These are phyloP conservation scores for Drosophila siamana DNA, from an alignment of 2,888 invertebrate species.

Conservation along the genomic window DNA sequence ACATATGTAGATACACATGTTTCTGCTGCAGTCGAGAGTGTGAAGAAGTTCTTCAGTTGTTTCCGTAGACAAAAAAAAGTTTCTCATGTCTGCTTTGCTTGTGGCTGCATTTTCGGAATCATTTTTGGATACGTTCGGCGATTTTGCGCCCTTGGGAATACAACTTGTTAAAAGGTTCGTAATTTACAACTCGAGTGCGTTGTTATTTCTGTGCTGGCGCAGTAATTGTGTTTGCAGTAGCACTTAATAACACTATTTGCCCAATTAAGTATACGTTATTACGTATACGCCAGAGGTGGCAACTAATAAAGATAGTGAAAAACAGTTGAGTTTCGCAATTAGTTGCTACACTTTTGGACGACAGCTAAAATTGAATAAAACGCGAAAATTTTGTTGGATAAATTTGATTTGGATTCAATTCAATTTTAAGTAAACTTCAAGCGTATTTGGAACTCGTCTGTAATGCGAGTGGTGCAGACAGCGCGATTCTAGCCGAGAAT, in stretches of 20 bases:
- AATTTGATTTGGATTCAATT: neutral
- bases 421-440: neutral
- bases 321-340: neutral
- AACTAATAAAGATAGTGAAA: slow-evolving; percentile 9
- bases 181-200: slow-evolving; percentile 36
- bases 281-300: slow-evolving; percentile 34
- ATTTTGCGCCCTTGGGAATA: slow-evolving; percentile 29
- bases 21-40: slow-evolving; percentile 35
- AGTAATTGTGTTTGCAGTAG: slow-evolving; percentile 26
- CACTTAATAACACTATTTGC: slow-evolving; percentile 7
- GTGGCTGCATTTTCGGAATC: slow-evolving; percentile 42
- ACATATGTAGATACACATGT: slow-evolving; percentile 15
- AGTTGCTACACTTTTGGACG: too few relatives aligned
- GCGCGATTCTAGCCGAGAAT: slow-evolving; percentile 10
- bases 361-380: too few relatives aligned
- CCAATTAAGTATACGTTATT: slow-evolving; percentile 26
- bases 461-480: neutral
- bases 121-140: slow-evolving; percentile 46
- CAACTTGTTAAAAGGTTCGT: slow-evolving; percentile 40
- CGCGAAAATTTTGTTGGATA: too few relatives aligned
- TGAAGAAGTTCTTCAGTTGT: slow-evolving; percentile 42
- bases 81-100: slow-evolving; percentile 10
- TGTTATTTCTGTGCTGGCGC: slow-evolving; percentile 1
- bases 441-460: neutral
- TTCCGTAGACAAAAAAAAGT: slow-evolving; percentile 14